phyloP scores from a whole-genome alignment of 2,888 invertebrate species.

The Metacarcinus magister region DNA sequence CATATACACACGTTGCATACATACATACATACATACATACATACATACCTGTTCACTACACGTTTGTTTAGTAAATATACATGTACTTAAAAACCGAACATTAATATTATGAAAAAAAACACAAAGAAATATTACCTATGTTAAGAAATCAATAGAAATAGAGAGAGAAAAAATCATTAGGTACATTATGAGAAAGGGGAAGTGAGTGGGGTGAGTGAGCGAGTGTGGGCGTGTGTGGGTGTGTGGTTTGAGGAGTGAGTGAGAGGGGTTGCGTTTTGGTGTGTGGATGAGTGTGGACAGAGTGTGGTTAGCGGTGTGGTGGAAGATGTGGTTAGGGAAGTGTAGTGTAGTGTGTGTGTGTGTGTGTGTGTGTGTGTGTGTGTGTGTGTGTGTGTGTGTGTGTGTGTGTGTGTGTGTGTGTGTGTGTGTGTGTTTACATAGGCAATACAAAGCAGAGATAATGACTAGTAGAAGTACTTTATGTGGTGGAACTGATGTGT shows the following conservation, averaged over 20 bases:
- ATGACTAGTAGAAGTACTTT: too few species aligned
- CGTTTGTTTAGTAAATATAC: too few species aligned
- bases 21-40: too few species aligned
- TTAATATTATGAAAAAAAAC: too few species aligned
- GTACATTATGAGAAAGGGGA: neutral
- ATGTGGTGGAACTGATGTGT: too few species aligned
- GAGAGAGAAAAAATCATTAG: neutral
- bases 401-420: conserved; percentile 47
- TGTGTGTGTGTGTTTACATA: conserved; percentile 51
- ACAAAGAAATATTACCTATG: too few species aligned
- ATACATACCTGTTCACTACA: too few species aligned
- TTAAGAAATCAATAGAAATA: neutral
- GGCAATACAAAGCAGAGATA: too few species aligned
- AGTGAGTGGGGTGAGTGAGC: neutral
- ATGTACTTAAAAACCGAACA: too few species aligned
- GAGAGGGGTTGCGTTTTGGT: neutral
- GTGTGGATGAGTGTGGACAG: neutral
- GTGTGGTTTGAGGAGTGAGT: neutral
- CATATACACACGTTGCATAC: too few species aligned
- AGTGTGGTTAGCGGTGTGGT: neutral
- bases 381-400: conserved; percentile 62
- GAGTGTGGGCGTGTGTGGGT: neutral
- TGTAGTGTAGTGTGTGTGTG: neutral
- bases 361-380: neutral
- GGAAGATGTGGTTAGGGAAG: neutral